A percentile compares a stretch with the other conserved stretches of the same genome.
phyloP scores from a whole-genome alignment of 2,888 invertebrate species.

The Plebejus anna region DNA sequence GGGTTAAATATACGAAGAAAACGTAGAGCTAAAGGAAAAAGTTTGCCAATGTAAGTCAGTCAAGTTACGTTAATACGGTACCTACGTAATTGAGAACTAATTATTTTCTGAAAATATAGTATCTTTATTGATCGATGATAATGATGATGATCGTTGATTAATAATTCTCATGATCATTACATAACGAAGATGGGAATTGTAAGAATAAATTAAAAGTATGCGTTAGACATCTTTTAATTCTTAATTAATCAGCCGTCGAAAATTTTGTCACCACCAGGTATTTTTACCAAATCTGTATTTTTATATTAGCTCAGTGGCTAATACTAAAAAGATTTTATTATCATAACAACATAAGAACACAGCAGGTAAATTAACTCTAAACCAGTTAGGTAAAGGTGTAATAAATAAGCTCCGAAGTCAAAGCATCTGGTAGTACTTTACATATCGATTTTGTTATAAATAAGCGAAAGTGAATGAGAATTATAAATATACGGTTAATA shows the following conservation, averaged over 20 bases:
- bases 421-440: conserved; percentile 27
- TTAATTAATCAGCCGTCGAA: no score
- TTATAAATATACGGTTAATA: conserved; percentile 72
- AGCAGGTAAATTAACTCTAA: neutral
- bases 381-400: neutral
- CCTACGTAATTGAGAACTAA: neutral
- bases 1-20: neutral
- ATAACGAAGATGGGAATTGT: neutral
- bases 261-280: neutral
- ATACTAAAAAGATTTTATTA: neutral
- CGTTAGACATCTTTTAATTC: no score
- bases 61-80: no score
- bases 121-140: neutral
- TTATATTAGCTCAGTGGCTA: neutral
- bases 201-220: neutral
- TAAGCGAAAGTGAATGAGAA: conserved; percentile 49
- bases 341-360: neutral
- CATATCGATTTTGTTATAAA: conserved; percentile 30
- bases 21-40: neutral
- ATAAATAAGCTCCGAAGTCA: neutral
- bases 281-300: neutral
- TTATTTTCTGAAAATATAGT: neutral
- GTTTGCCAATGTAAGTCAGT: no score
- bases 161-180: neutral
- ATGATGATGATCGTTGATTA: neutral